Base-by-base conservation (phyloP, 2,888 invertebrate species). In the Epinotia nisella region DNA sequence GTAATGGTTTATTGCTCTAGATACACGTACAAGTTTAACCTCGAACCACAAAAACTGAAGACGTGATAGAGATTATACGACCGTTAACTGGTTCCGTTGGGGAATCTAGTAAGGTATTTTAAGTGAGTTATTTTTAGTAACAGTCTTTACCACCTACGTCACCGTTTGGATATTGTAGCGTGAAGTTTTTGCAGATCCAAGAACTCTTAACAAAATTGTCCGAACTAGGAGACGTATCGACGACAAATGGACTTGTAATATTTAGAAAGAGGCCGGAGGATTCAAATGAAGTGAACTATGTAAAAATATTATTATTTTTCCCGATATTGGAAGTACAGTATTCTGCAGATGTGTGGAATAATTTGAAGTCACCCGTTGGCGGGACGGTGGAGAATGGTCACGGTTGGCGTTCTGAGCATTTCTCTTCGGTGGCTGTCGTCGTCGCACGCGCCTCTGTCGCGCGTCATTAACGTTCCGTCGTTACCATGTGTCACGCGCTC, bases 401-500 rank as follows among this genome's bases (percentile, higher is more conserved):
- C 64, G 68, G 73, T 69, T 69, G 73, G 39, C 62, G 51, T 68
- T 58, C 62, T 68, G 62, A 41, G 73, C 73, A 73, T 73, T 73
- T 73, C 73, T 73, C 73, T 69, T 62, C 41, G 68, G 62, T 68
- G 58, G 21, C 39, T 24, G 61, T 49, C 62, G 69, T 41, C 29
- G 73, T 64, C 62, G 69, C 68, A 65, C 71, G 64, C 73, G 64
- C 68, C 58, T 70, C 58, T 58, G 56, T 61, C 58, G 55, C 53
- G 73, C 49, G 62, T 21, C 19, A 41, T 66, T 61, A 29, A 66
- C 55, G 53, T 56, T 71, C 21, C 51, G 49, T 17, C 29, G 24
- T 49, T 62, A 51, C n/a, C 72, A 76, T 76, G 74, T 66, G 53
- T 55, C 69, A 35, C 70, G 75, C 71, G 76, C 68, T 74, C 73